Evolutionary conservation across 2,113 vertebrate genomes (phyloP), one percentile per base, ranked within the genome.

Genomic region (Recurvirostra avosetta): DNA sequence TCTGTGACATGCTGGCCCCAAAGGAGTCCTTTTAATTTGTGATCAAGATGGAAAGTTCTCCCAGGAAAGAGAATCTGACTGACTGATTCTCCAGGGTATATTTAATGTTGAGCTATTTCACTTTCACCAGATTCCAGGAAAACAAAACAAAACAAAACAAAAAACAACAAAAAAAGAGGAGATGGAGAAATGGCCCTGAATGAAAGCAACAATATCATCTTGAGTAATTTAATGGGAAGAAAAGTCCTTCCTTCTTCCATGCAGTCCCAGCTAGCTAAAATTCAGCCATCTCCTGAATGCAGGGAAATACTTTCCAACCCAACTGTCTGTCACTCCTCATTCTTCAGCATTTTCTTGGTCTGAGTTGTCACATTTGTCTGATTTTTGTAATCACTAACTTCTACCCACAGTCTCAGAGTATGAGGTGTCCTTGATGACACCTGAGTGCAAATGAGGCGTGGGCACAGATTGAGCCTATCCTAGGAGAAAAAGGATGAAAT

Each of bases 301-400:
- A 67, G 36, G 8, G 61, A 91, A 93, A 74, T 55, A 45, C 21
- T 76, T 96, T 90, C 27, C 41, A 86, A 21, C 5, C 23, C 20
- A 84, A 53, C 17, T 74, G 61, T 91, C 77, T 95, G 59, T 92
- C 79, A 92, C 76, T 92, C 88, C 88, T 94, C 49, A 62, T 34
- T 79, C 49, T 86, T 74, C 68, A 38, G 34, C 15, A 41, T 59
- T 94, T 94, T 72, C 62, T 90, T 67, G 15, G 12, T 90, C 66
- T 45, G 43, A 91, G 22, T 84, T 29, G 14, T 72, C 74, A 77
- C 19, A 43, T 91, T 77, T 59, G 19, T 73, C 34, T 71, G 90
- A 91, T 62, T 93, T 95, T 86, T 65, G 38, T 52, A 66, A 67
- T 74, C 22, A 41, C 72, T 86, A 36, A 77, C 32, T 91, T 91